These are phyloP conservation scores for Drosophila pectinifera DNA, from an alignment of 1,140 invertebrate genomes.

Conservation along the genomic window DNA sequence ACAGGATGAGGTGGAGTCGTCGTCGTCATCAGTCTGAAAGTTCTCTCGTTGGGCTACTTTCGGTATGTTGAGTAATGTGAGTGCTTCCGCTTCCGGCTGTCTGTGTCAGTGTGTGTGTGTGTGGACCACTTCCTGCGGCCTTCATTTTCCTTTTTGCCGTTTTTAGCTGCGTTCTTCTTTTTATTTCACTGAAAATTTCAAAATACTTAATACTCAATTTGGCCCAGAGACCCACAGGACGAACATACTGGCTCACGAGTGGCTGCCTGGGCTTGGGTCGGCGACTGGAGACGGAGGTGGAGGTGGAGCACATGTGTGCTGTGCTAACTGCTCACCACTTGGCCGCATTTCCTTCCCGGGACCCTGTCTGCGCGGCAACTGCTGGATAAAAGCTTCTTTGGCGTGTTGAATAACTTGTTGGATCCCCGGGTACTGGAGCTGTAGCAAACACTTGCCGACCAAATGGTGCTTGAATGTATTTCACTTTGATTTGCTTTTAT, in stretches of 20 bases:
- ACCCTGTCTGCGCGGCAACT: constrained; percentile 36
- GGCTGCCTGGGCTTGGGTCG: neutral
- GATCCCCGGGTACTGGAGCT: constrained; percentile 7
- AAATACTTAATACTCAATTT: constrained; percentile 82
- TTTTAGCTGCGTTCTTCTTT: constrained; percentile 25
- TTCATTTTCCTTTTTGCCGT: constrained; percentile 23
- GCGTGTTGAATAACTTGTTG: constrained; percentile 57
- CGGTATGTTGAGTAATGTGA: constrained; percentile 67
- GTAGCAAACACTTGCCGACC: constrained; percentile 48
- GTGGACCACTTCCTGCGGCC: constrained; percentile 86
- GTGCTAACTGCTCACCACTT: constrained; percentile 64
- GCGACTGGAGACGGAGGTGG: constrained; percentile 5
- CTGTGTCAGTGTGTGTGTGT: constrained; percentile 13
- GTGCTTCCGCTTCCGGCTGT: constrained; percentile 74
- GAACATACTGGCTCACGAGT: constrained; percentile 35
- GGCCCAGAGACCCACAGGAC: constrained; percentile 36
- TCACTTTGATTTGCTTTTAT: constrained; percentile 55
- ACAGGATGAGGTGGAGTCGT: constrained; percentile 4
- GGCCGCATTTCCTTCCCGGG: constrained; percentile 39
- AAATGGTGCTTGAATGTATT: constrained; percentile 66
- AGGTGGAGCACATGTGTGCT: constrained; percentile 48
- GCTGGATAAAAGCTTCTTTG: constrained; percentile 66
- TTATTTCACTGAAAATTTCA: constrained; percentile 54
- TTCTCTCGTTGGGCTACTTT: constrained; percentile 45
- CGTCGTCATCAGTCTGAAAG: constrained; percentile 27